Evolutionary conservation across 2,888 invertebrate genomes (phyloP).

Genomic region (Eurytoma californica): DNA sequence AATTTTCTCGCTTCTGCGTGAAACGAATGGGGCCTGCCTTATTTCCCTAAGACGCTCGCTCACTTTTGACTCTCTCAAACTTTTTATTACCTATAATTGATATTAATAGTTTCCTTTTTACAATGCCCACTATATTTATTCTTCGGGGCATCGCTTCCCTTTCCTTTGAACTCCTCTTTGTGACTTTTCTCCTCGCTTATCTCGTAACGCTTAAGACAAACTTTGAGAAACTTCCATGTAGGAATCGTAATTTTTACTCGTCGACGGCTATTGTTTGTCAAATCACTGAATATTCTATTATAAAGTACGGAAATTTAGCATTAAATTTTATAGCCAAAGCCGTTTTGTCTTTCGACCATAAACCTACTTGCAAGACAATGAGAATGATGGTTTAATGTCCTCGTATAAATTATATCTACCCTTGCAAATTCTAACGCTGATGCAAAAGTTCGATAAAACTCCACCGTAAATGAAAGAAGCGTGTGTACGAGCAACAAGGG

Average conservation of each 20-base stretch:
- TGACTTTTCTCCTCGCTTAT: no score
- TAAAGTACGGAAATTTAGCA: slow-evolving; percentile 3
- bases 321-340: slow-evolving; percentile 9
- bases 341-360: slow-evolving; percentile 24
- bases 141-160: no score
- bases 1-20: slow-evolving; percentile 36
- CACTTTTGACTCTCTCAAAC: slow-evolving; percentile 8
- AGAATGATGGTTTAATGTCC: slow-evolving; percentile 35
- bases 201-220: no score
- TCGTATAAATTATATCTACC: slow-evolving; percentile 51
- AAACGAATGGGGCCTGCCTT: slow-evolving; percentile 3
- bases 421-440: not conserved
- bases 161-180: no score
- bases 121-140: no score
- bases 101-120: slow-evolving; percentile 26
- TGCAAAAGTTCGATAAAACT: slow-evolving; percentile 28
- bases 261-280: no score
- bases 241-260: no score
- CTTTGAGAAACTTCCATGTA: no score
- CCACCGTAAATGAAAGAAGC: not conserved
- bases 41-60: slow-evolving; percentile 17
- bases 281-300: not conserved
- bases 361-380: slow-evolving; percentile 46
- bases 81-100: not conserved
- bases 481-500: not conserved